Evolutionary conservation across 2,113 vertebrate species (phyloP).

Genomic region (Euleptes europaea): DNA sequence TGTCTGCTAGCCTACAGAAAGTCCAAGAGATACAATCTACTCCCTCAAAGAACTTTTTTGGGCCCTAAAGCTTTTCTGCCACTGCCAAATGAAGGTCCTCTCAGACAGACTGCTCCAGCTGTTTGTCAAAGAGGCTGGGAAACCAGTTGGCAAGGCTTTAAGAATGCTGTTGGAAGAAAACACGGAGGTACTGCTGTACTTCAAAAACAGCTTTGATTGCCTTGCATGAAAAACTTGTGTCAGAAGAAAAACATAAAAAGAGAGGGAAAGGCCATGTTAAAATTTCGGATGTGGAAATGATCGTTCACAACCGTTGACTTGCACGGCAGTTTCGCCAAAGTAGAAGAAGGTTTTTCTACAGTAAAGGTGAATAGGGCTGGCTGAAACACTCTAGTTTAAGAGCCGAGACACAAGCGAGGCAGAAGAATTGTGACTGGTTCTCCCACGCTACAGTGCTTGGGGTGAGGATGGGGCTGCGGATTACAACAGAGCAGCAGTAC

Average conservation of each 20-base stretch:
- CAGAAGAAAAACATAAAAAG: background rate
- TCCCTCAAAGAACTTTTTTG: constrained; percentile 17
- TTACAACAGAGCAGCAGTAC: background rate
- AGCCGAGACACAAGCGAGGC: background rate
- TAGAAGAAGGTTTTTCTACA: constrained; percentile 40
- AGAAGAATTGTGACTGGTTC: background rate
- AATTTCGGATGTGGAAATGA: constrained; percentile 52
- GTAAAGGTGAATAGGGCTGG: constrained; percentile 40
- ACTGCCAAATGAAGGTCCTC: background rate
- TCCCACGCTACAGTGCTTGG: no score
- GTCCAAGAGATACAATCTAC: constrained; percentile 25
- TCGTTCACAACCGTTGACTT: constrained; percentile 47
- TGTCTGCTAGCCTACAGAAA: background rate
- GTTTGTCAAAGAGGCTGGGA: constrained; percentile 11
- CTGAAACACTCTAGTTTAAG: background rate
- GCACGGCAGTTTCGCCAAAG: constrained; percentile 47
- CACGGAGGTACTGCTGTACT: background rate
- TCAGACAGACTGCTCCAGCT: background rate
- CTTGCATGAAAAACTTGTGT: constrained; percentile 45
- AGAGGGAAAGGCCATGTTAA: constrained; percentile 39
- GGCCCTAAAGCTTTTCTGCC: background rate
- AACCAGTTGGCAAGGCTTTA: constrained; percentile 1
- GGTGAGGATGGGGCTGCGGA: background rate
- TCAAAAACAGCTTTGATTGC: constrained; percentile 7
- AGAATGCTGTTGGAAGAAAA: constrained; percentile 15